These are phyloP conservation scores for Pemphigus obesinymphae DNA, from an alignment of 1,140 invertebrate genomes.

Conservation along the genomic window DNA sequence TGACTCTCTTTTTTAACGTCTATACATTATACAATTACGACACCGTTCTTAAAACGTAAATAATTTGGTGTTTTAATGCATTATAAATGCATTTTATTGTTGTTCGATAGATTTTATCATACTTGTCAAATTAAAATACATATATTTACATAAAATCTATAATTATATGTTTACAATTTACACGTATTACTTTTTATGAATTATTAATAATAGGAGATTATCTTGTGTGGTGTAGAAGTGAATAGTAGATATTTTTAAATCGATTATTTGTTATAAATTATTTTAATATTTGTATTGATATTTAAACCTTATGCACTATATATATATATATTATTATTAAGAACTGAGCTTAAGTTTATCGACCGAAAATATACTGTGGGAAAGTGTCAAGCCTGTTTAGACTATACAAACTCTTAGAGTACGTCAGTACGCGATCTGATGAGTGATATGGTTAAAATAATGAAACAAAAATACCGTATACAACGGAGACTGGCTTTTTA, in stretches of 20 bases:
- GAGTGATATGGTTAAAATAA: slow-evolving; percentile 7
- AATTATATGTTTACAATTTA: too few relatives aligned
- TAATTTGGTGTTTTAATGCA: too few relatives aligned
- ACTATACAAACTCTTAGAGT: not conserved
- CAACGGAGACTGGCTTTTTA: not conserved
- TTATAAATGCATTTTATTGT: too few relatives aligned
- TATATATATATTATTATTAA: not conserved
- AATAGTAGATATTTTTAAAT: not conserved
- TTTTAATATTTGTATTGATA: not conserved
- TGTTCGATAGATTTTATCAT: too few relatives aligned
- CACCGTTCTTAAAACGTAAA: too few relatives aligned
- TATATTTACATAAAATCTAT: too few relatives aligned
- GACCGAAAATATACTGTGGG: not conserved
- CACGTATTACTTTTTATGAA: too few relatives aligned
- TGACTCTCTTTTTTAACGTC: too few relatives aligned
- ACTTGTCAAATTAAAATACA: too few relatives aligned
- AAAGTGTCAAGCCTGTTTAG: not conserved
- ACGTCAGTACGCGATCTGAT: not conserved
- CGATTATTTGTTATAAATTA: not conserved
- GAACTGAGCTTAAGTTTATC: slow-evolving; percentile 4
- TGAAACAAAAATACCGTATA: not conserved
- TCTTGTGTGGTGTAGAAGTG: too few relatives aligned
- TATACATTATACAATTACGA: too few relatives aligned
- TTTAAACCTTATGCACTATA: not conserved
- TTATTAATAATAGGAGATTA: too few relatives aligned